Conservation (phyloP, 2,888 invertebrate genomes). For the Linnaemya tessellans region DNA sequence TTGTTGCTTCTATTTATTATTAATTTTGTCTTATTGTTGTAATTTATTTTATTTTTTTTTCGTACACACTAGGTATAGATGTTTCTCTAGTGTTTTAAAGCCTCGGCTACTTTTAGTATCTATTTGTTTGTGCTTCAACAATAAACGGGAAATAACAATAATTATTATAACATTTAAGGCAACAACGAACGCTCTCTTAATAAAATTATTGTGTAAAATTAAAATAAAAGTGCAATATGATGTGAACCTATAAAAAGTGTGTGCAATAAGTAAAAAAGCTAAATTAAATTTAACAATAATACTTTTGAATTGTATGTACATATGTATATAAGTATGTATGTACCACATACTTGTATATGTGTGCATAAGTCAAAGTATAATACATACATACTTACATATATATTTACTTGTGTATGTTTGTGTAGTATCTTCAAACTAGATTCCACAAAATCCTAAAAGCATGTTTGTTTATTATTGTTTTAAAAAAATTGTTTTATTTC, state of each 20-base stretch:
- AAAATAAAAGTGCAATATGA: background rate
- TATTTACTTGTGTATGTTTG: background rate
- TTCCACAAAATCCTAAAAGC: too few relatives aligned
- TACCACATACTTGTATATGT: background rate
- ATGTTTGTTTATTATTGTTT: too few relatives aligned
- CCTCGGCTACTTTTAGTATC: slow-evolving; percentile 79
- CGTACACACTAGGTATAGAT: slow-evolving; percentile 23
- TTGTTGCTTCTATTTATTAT: slow-evolving; percentile 47
- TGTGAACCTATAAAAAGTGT: background rate
- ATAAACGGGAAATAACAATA: slow-evolving; percentile 75
- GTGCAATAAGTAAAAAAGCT: background rate
- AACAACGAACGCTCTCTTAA: slow-evolving; percentile 39
- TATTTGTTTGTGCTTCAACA: slow-evolving; percentile 80
- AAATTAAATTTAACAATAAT: background rate
- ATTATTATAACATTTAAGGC: slow-evolving; percentile 48
- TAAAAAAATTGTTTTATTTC: too few relatives aligned
- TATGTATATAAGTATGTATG: background rate
- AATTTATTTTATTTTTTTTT: slow-evolving; percentile 34
- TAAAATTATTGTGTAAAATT: slow-evolving; percentile 51
- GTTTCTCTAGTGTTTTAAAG: slow-evolving; percentile 61
- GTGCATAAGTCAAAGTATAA: background rate
- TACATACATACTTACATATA: background rate
- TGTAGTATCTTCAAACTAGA: background rate
- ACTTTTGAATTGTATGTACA: background rate
- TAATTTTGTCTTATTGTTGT: slow-evolving; percentile 51